Percentiles rank a stretch among this genome's conserved stretches.
These are phyloP conservation scores for Mesorhabditis belari DNA, from an alignment of 2,888 invertebrate species.

Conservation along the genomic window DNA sequence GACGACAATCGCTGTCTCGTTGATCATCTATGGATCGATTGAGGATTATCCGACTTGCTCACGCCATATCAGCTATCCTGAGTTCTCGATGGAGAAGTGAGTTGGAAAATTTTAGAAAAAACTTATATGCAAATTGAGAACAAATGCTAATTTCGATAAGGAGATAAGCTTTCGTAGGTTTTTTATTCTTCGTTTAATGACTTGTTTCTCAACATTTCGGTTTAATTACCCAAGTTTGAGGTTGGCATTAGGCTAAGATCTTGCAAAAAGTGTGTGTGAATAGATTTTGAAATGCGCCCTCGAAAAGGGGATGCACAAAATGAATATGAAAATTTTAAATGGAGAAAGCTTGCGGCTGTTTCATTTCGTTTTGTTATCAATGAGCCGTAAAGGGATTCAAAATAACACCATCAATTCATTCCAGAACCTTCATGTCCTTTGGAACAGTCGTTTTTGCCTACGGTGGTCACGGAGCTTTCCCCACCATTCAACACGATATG, in stretches of 20 bases:
- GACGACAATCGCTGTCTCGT: slow-evolving; percentile 33
- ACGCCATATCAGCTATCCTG: slow-evolving; percentile 24
- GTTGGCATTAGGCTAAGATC: no score
- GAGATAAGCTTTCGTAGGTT: no score
- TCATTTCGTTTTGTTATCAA: neutral
- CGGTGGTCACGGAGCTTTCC: slow-evolving; percentile 57
- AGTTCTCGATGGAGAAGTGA: slow-evolving; percentile 28
- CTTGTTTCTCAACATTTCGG: no score
- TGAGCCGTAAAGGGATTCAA: neutral
- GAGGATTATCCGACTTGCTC: slow-evolving; percentile 27
- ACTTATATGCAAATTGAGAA: no score
- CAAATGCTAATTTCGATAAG: no score
- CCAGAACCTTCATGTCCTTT: slow-evolving; percentile 40
- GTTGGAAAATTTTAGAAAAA: neutral
- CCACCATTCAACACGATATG: slow-evolving; percentile 89
- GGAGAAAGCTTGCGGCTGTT: neutral
- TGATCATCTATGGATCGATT: slow-evolving; percentile 37
- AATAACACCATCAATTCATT: no score
- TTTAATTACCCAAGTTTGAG: no score
- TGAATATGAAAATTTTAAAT: no score
- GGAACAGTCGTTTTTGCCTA: slow-evolving; percentile 50
- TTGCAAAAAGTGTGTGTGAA: no score
- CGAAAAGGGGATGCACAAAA: no score
- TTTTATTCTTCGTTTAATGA: no score
- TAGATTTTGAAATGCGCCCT: no score